Conservation (phyloP, 2,888 invertebrate species). For the Graphium colonna region DNA sequence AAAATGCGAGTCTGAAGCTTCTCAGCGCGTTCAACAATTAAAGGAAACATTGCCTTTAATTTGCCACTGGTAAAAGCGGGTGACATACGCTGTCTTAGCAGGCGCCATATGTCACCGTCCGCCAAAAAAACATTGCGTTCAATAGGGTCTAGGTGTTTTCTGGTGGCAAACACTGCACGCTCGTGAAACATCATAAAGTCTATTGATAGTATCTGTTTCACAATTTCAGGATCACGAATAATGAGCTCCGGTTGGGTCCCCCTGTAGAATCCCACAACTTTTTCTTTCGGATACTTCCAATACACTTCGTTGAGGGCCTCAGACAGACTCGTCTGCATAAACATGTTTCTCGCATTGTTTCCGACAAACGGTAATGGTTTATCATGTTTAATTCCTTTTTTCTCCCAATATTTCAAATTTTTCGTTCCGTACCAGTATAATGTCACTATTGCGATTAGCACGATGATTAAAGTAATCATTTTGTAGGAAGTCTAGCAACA, state of each 20-base stretch:
- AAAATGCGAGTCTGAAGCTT: constrained; percentile 39
- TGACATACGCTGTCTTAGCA: constrained; percentile 54
- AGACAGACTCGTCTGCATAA: background rate
- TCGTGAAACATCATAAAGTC: constrained; percentile 51
- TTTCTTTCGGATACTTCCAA: constrained; percentile 49
- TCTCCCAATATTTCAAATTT: background rate
- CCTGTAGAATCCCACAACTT: constrained; percentile 50
- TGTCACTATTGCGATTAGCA: background rate
- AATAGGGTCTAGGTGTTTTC: constrained; percentile 44
- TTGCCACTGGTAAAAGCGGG: constrained; percentile 42
- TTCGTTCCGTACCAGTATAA: background rate
- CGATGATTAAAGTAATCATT: background rate
- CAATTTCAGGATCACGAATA: constrained; percentile 51
- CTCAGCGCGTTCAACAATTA: constrained; percentile 50
- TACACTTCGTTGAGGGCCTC: constrained; percentile 37
- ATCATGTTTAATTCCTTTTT: background rate
- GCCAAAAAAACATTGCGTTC: constrained; percentile 52
- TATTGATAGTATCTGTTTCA: constrained; percentile 44
- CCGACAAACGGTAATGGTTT: background rate
- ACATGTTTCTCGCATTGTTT: constrained; percentile 5
- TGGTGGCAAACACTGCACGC: constrained; percentile 43
- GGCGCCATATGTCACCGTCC: constrained; percentile 53
- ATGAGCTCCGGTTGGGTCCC: constrained; percentile 44
- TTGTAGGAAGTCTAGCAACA: no score
- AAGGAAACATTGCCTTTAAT: constrained; percentile 49